Evolutionary conservation across 1,140 invertebrate genomes (phyloP), one percentile per base, ranked within the genome.

Genomic region (Danaus melanippus): DNA sequence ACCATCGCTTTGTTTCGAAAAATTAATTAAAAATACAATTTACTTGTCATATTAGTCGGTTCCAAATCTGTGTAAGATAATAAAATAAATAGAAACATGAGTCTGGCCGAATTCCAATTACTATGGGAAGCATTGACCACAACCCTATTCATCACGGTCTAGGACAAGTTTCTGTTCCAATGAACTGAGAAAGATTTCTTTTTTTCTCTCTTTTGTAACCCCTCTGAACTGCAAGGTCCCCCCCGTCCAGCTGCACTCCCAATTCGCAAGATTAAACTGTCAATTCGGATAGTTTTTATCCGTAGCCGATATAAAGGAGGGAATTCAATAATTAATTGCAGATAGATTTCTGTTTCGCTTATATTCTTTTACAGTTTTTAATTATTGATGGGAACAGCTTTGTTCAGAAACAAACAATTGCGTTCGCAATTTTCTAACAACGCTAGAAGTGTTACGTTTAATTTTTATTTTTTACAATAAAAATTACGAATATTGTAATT

Each of bases 221-320:
- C 42, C 58, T 44, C 62, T 32, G 21, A 32, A 48, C 42, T 54
- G 62, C 58, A 66, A 32, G 21, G 21, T 21, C 21, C 47, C 46
- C 67, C 62, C 60, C 50, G 49, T 51, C 56, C 58, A 64, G 62
- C 65, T 60, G 58, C 61, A 62, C 64, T 60, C 66, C 66, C 77
- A 66, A 74, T 72, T 69, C 64, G 62, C 66, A 52, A 74, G 74
- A 79, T 79, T 79, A 79, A 81, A 78, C 75, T 83, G 76, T 79
- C 78, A 83, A 83, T 84, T 76, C 69, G 62, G 53, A 49, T 53
- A 50, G 42, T 55, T 57, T 61, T 57, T 62, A 53, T 57, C 60
- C 41, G 50, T 58, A 42, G 42, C 56, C 50, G 53, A 61, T 42
- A 44, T 44, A 52, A 61, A 60, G 42, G 40, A 21, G 43, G 15